A percentile compares a stretch with the other conserved stretches of the same genome.
phyloP scores from a whole-genome alignment of 1,140 invertebrate genomes.

The Caenorhabditis brenneri region DNA sequence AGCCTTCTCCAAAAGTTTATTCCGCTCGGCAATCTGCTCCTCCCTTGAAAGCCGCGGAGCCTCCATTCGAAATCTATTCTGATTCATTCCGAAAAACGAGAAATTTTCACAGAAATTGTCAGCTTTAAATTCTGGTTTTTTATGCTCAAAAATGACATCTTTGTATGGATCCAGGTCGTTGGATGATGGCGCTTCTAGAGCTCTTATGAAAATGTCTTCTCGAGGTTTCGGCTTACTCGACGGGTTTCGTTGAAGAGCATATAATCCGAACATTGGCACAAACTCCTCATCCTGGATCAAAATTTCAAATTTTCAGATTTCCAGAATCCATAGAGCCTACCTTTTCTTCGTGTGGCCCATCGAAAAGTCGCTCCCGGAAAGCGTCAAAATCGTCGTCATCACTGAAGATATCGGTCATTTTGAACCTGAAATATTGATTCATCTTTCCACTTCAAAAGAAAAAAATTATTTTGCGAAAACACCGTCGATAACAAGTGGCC shows the following conservation, averaged over 20 bases:
- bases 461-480: background rate
- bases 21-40: background rate
- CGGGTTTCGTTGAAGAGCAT: background rate
- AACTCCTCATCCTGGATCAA: background rate
- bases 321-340: background rate
- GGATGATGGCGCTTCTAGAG: background rate
- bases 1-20: background rate
- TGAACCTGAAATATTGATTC: background rate
- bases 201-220: background rate
- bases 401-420: background rate
- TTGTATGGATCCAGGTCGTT: conserved; percentile 24
- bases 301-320: background rate
- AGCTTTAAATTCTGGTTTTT: background rate
- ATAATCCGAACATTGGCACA: background rate
- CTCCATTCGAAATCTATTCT: background rate
- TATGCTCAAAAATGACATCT: background rate
- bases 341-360: background rate
- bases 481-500: no score
- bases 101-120: background rate
- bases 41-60: no score
- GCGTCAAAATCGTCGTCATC: background rate
- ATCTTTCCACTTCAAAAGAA: background rate
- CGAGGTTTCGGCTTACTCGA: background rate
- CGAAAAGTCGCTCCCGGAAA: background rate
- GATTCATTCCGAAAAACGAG: conserved; percentile 25